Percentiles rank a stretch among this genome's conserved stretches.
These are phyloP conservation scores for Psittacus erithacus DNA, from an alignment of 2,113 vertebrate genomes.

Conservation along the genomic window DNA sequence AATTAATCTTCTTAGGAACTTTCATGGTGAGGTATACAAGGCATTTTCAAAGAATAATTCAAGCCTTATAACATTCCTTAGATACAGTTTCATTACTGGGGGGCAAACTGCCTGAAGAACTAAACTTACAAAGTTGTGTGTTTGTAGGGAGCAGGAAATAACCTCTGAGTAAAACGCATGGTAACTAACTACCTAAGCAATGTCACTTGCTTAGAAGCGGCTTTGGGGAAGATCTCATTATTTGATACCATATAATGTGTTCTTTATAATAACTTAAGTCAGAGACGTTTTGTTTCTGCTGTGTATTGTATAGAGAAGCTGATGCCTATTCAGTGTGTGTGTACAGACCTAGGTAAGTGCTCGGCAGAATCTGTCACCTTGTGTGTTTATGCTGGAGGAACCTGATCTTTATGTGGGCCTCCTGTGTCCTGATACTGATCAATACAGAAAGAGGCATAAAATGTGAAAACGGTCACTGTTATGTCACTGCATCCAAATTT, in stretches of 20 bases:
- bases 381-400: neutral
- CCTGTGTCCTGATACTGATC: accelerated
- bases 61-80: neutral
- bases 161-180: neutral
- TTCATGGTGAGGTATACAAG: neutral
- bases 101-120: neutral
- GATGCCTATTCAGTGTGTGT: neutral
- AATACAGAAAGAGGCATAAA: neutral
- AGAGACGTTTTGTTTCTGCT: neutral
- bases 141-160: neutral
- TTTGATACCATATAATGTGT: neutral
- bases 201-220: neutral
- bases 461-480: neutral
- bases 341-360: accelerated
- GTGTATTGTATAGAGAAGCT: neutral
- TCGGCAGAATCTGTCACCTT: accelerated
- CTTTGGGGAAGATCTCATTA: neutral
- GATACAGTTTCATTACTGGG: neutral
- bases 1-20: neutral
- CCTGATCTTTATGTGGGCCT: neutral
- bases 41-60: neutral
- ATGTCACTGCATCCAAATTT: neutral
- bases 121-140: neutral
- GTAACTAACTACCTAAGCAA: neutral
- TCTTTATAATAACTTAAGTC: neutral